These are phyloP conservation scores for Scylla paramamosain DNA, from an alignment of 1,140 invertebrate species.

Conservation along the genomic window DNA sequence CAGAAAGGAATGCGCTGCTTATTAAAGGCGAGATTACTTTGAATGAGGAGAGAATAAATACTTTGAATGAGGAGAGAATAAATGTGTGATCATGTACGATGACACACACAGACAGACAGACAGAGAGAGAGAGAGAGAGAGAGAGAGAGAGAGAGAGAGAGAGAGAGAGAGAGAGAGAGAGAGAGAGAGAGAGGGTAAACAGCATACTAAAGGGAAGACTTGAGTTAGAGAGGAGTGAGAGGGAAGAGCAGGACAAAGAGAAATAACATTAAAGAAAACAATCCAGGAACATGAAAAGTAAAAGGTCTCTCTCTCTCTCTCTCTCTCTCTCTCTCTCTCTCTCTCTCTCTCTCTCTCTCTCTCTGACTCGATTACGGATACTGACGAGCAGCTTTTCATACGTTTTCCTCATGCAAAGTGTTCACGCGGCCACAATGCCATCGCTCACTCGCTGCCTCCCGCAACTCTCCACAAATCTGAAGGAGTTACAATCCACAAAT, in stretches of 20 bases:
- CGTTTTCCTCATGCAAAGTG: not conserved
- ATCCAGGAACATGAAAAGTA: not conserved
- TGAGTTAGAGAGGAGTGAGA: not conserved
- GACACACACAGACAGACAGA: not conserved
- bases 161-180: too few species aligned
- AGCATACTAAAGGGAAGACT: not conserved
- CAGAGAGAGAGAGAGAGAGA: not conserved
- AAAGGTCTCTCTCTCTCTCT: not conserved
- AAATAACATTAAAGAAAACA: not conserved
- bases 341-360: conserved; percentile 5
- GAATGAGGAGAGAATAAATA: not conserved
- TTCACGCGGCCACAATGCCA: not conserved
- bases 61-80: not conserved
- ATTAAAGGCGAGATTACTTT: not conserved
- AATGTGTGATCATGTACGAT: not conserved
- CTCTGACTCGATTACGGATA: not conserved
- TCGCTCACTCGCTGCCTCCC: not conserved
- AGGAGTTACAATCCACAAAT: too few species aligned
- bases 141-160: not conserved
- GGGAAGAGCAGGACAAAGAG: not conserved
- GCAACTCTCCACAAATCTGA: not conserved
- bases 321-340: conserved; percentile 10
- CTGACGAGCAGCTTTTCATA: not conserved
- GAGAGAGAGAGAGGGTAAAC: too few species aligned
- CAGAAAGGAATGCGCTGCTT: not conserved